Percentiles rank a stretch among this genome's conserved stretches.
Conservation (phyloP, 2,113 vertebrate genomes). For the Ceratotherium simum region DNA sequence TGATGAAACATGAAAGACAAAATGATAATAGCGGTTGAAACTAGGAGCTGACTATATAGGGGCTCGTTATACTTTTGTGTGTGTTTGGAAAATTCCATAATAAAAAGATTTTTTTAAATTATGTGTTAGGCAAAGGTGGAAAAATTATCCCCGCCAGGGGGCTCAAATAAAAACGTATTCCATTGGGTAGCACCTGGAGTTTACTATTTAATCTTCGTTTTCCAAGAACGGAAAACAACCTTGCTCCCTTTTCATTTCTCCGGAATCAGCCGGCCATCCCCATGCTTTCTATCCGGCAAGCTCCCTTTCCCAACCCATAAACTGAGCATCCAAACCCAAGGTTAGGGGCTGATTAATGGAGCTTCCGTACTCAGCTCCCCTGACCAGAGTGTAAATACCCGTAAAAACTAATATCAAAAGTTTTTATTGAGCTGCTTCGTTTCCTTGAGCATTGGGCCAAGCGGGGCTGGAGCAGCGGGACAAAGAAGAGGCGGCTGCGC, state of each 20-base stretch:
- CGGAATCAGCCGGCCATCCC: not conserved
- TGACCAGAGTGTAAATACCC: constrained; percentile 69
- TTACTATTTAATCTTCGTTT: constrained; percentile 3
- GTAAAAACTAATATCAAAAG: constrained; percentile 79
- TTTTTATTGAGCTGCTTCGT: constrained; percentile 69
- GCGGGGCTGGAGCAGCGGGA: not conserved
- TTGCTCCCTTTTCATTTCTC: constrained; percentile 6
- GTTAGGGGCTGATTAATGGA: constrained; percentile 51
- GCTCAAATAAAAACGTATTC: not conserved
- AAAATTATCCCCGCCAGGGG: not conserved
- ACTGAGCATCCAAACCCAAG: constrained; percentile 56
- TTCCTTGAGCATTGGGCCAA: constrained; percentile 50
- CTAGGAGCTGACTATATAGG: not conserved
- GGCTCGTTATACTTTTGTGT: not conserved
- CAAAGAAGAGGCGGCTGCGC: not conserved
- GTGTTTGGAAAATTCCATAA: not conserved
- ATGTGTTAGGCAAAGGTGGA: constrained; percentile 2
- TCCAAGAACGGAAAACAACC: constrained; percentile 28
- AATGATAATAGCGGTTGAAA: not conserved
- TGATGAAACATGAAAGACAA: not conserved
- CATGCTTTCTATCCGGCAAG: constrained; percentile 40
- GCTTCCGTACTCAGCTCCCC: constrained; percentile 62
- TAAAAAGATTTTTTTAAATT: not conserved
- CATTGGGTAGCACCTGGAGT: not conserved
- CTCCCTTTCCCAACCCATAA: constrained; percentile 57